These are phyloP conservation scores for Muntiacus muntjak DNA, from an alignment of 2,113 vertebrate species.

Conservation along the genomic window DNA sequence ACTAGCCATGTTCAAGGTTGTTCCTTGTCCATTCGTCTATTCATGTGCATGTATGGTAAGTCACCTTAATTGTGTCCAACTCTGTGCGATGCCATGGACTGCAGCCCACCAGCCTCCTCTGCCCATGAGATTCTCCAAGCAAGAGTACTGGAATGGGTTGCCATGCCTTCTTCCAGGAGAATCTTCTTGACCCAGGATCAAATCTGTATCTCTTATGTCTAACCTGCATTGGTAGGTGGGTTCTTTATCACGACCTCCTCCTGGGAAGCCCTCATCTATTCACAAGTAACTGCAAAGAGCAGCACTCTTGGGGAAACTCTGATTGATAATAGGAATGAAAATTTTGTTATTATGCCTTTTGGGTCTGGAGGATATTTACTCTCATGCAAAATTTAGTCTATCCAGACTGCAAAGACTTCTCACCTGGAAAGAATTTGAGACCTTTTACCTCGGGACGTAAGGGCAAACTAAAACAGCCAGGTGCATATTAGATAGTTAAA, in stretches of 20 bases:
- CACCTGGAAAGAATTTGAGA: not conserved
- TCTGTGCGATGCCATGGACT: fast-evolving
- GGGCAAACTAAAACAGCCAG: not conserved
- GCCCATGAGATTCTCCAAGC: not conserved
- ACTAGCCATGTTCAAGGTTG: not conserved
- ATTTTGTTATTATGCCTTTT: not conserved
- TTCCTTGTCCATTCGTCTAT: not conserved
- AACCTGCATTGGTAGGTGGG: not conserved
- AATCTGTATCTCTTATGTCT: not conserved
- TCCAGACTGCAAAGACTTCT: not conserved
- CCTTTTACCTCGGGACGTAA: not conserved
- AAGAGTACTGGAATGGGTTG: not conserved
- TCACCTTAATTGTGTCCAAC: not conserved
- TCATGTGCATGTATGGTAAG: not conserved
- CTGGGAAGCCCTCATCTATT: not conserved
- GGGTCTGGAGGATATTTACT: not conserved
- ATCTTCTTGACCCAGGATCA: not conserved
- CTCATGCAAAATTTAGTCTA: not conserved
- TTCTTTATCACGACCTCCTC: not conserved
- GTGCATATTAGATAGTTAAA: not conserved
- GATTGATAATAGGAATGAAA: not conserved
- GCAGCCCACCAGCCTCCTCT: not conserved
- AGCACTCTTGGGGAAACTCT: not conserved
- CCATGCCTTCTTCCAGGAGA: not conserved
- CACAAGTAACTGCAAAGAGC: not conserved